Evolutionary conservation across 35 echinoderm and acorn worm genomes (phyloP), one percentile per base, ranked within the genome.

Genomic region (Eucidaris tribuloides): DNA sequence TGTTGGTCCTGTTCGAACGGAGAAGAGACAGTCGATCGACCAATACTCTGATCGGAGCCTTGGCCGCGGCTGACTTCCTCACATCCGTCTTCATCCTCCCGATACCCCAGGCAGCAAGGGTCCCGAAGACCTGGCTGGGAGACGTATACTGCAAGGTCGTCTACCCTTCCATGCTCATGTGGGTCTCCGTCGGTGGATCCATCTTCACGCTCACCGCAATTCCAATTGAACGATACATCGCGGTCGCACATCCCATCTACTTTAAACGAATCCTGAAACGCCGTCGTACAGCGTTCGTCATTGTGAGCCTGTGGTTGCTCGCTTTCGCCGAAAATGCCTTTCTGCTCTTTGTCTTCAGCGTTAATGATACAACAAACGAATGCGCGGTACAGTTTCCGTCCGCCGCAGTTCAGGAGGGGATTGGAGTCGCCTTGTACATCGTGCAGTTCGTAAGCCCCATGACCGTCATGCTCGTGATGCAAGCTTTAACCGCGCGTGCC

Each of bases 121-220:
- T 81, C 2, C 42, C 61, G 13, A 23, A 76, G 17, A 55, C 7
- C 18, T 2, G 42, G 6, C 3, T 62, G 9, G 83, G 87, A 11
- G 31, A 95, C 25, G 33, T 89, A 35, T 95, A 95, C 78, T 95
- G 92, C 28, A 84, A 82, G 42, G 76, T 95, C 24, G 42, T 86
- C 2, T 76, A 61, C 42, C 82, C 92, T 46, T 58, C 78, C 19
- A 62, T 86, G 15, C 36, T 90, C 23, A 65, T 95, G 5, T 95
- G 92, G 92, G 76, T 89, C 18, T 84, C 76, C 24, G 82, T 95
- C 20, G 83, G 85, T 13, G 77, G 76, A 6, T 95, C 92, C 6
- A 70, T 95, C 19, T 82, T 90, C 22, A 89, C 82, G 7, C 66
- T 95, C n/a, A 90, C 87, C 3, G 42, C 82, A 17, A 78, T 95